A percentile compares a stretch with the other conserved stretches of the same genome.
phyloP scores from a whole-genome alignment of 2,888 invertebrate species.

The Allophyes oxyacanthae region DNA sequence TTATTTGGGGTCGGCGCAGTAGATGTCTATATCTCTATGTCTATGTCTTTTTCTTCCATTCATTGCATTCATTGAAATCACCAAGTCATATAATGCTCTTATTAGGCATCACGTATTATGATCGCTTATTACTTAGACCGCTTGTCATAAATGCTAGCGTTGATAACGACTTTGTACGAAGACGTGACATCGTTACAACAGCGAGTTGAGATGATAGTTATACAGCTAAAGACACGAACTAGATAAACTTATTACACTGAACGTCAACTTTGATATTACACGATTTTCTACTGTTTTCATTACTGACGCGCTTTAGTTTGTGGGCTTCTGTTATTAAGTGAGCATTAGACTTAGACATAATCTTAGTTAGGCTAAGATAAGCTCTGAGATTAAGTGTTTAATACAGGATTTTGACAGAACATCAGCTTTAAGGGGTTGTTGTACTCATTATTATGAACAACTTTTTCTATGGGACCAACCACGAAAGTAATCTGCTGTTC shows the following conservation, averaged over 20 bases:
- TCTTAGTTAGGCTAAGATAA: constrained; percentile 1
- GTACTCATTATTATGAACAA: too few relatives aligned
- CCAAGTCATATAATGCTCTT: too few relatives aligned
- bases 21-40: too few relatives aligned
- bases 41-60: too few relatives aligned
- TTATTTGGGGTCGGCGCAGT: too few relatives aligned
- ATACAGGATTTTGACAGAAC: too few relatives aligned
- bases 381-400: too few relatives aligned
- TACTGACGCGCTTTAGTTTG: not conserved
- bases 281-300: constrained; percentile 32
- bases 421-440: too few relatives aligned
- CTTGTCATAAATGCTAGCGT: constrained; percentile 41
- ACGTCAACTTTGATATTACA: constrained; percentile 28
- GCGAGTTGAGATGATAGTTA: constrained; percentile 24
- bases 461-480: too few relatives aligned
- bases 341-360: not conserved
- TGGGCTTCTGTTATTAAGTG: not conserved
- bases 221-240: constrained; percentile 32
- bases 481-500: too few relatives aligned
- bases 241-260: constrained; percentile 32
- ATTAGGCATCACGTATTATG: too few relatives aligned
- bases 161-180: constrained; percentile 59
- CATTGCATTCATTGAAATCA: too few relatives aligned
- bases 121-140: constrained; percentile 48
- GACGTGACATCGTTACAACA: constrained; percentile 51